Conservation (phyloP, 2,888 invertebrate species). For the Rotaria sp. region DNA sequence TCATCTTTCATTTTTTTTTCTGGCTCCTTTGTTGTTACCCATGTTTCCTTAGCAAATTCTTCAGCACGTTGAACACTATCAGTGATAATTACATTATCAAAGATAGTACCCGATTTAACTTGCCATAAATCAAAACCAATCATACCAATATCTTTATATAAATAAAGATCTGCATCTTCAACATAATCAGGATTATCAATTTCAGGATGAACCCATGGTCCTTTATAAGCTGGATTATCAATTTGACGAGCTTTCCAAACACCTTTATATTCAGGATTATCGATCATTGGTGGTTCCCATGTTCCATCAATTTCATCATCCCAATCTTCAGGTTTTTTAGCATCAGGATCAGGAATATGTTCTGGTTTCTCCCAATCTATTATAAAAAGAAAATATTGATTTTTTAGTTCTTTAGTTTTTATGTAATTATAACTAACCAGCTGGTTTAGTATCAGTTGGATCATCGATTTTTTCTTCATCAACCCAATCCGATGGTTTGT, state of each 20-base stretch:
- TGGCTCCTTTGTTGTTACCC: conserved; percentile 43
- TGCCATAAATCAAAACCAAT: conserved; percentile 94
- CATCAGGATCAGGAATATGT: conserved; percentile 93
- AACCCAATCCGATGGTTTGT: conserved; percentile 96
- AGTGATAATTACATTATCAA: conserved; percentile 87
- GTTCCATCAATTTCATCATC: conserved; percentile 98
- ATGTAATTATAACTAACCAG: too few relatives aligned
- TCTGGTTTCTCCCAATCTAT: conserved; percentile 94
- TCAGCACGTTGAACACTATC: conserved; percentile 76
- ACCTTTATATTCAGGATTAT: conserved; percentile 95
- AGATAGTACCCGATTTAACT: conserved; percentile 88
- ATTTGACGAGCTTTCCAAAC: conserved; percentile 98
- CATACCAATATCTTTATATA: conserved; percentile 77
- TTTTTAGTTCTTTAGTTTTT: too few relatives aligned
- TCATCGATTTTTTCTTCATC: conserved; percentile 79
- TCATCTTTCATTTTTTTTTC: conserved; percentile 34
- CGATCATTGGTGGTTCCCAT: conserved; percentile 98
- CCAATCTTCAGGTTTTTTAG: conserved; percentile 96
- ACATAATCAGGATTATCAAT: conserved; percentile 94
- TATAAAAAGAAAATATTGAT: too few relatives aligned
- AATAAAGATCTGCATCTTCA: conserved; percentile 75
- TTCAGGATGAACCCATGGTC: conserved; percentile 93
- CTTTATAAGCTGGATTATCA: conserved; percentile 91
- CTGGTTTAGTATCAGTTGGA: conserved; percentile 87
- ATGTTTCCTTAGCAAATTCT: conserved; percentile 59